Conservation (phyloP, 1,140 invertebrate species). For the Anastatus disparis region DNA sequence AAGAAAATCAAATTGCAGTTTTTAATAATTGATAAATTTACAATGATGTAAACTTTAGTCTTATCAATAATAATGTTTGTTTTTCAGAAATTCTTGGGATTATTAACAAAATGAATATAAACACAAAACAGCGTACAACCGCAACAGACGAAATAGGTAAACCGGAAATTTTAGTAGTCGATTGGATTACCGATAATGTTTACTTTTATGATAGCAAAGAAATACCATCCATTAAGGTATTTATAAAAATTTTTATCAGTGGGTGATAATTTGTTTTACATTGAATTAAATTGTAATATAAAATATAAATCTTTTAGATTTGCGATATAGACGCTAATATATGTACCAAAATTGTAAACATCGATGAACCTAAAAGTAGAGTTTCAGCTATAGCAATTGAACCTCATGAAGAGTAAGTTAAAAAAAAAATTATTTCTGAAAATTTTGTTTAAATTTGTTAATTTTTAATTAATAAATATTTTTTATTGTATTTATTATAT, state of each 20-base stretch:
- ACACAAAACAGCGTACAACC: constrained; percentile 45
- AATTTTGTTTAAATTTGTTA: constrained; percentile 57
- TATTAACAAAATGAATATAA: constrained; percentile 48
- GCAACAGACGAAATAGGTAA: constrained; percentile 72
- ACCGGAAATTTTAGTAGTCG: constrained; percentile 83
- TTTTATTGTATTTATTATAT: no score
- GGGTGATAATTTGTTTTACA: no score
- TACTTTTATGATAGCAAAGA: constrained; percentile 85
- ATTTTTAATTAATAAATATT: neutral
- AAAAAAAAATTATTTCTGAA: neutral
- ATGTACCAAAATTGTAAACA: constrained; percentile 74
- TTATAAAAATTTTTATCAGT: neutral
- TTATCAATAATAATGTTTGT: no score
- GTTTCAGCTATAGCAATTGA: constrained; percentile 87
- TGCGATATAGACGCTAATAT: constrained; percentile 69
- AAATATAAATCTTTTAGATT: constrained; percentile 50
- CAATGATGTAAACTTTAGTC: no score
- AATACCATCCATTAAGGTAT: constrained; percentile 46
- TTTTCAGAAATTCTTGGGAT: constrained; percentile 43
- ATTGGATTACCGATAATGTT: constrained; percentile 84
- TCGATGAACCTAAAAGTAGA: constrained; percentile 78
- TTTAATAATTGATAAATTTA: no score
- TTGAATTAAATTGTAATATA: no score
- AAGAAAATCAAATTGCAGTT: no score
- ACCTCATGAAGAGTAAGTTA: constrained; percentile 72